These are phyloP conservation scores for Halocynthia roretzi DNA, from an alignment of 23 tunicate species.

Conservation along the genomic window DNA sequence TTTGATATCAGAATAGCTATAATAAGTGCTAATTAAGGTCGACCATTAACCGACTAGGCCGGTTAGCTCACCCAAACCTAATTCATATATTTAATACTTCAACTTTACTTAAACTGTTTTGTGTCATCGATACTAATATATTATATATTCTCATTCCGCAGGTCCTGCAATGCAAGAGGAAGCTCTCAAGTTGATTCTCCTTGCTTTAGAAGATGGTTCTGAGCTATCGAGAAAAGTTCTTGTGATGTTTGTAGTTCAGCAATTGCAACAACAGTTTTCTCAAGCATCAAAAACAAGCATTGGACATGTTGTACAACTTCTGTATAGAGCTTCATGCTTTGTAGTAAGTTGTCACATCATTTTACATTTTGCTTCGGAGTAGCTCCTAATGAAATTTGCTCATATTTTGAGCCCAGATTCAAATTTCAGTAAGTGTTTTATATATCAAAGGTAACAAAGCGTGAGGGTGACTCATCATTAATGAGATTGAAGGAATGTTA, in stretches of 20 bases:
- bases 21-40: no score
- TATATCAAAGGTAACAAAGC: slow-evolving; percentile 45
- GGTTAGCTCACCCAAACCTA: no score
- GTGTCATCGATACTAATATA: neutral
- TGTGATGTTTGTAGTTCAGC: slow-evolving; percentile 75
- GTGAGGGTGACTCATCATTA: slow-evolving; percentile 77
- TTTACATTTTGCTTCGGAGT: neutral
- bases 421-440: neutral
- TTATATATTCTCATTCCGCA: neutral
- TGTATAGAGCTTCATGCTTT: slow-evolving; percentile 89
- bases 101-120: no score
- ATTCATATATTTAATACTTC: no score
- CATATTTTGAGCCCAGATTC: no score
- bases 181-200: slow-evolving; percentile 71
- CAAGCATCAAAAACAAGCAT: slow-evolving; percentile 95
- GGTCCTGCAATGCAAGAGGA: slow-evolving; percentile 98
- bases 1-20: no score
- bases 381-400: no score
- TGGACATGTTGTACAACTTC: slow-evolving; percentile 86
- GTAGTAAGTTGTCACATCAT: slow-evolving; percentile 7
- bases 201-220: slow-evolving; percentile 82
- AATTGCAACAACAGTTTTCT: slow-evolving; percentile 57
- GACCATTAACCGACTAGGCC: no score
- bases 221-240: slow-evolving; percentile 82
- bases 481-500: slow-evolving; percentile 79